Evolutionary conservation across 2,888 invertebrate species (phyloP).

Genomic region (Rhagonycha lutea): DNA sequence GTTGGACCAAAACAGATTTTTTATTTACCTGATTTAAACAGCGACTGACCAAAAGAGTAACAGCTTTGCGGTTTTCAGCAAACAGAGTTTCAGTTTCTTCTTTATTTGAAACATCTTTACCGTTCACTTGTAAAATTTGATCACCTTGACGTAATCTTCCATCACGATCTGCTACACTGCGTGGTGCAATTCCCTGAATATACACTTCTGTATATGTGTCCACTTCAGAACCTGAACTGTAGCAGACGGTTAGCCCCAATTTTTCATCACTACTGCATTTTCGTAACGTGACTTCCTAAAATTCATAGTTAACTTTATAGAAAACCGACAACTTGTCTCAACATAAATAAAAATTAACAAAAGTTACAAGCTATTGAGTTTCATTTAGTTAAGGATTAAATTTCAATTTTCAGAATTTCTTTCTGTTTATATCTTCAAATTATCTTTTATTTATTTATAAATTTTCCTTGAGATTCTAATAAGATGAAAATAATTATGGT

Average conservation of each 20-base stretch:
- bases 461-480: no score
- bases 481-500: no score
- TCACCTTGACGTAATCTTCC: conserved; percentile 65
- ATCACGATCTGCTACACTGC: conserved; percentile 63
- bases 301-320: conserved; percentile 10
- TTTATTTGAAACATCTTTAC: conserved; percentile 63
- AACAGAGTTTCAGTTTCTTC: conserved; percentile 66
- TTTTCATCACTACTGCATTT: conserved; percentile 63
- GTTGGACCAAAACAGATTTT: not conserved
- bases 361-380: no score
- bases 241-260: conserved; percentile 70
- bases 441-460: no score
- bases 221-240: conserved; percentile 61
- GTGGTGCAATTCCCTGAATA: conserved; percentile 67
- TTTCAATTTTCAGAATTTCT: no score
- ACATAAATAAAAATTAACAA: no score
- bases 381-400: no score
- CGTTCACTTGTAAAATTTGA: conserved; percentile 66
- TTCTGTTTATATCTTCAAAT: no score
- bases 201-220: conserved; percentile 66
- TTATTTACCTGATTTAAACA: conserved; percentile 59
- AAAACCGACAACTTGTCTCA: no score
- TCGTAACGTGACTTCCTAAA: conserved; percentile 68
- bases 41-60: conserved; percentile 65
- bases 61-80: conserved; percentile 61